Evolutionary conservation across 2,888 invertebrate species (phyloP), one percentile per base, ranked within the genome.

Genomic region (Lepetodrilus schrolli): DNA sequence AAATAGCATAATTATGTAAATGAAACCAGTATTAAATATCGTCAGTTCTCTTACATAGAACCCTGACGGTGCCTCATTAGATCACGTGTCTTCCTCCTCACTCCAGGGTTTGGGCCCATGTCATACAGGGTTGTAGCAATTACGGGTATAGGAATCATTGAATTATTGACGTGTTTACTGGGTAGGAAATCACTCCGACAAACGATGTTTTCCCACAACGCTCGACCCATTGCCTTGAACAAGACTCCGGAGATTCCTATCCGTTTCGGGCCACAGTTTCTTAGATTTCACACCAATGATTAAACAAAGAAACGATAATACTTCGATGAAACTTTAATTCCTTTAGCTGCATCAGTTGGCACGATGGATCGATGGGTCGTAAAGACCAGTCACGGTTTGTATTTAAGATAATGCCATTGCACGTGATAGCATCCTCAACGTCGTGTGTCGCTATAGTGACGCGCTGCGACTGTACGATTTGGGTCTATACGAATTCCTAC

Each of bases 391-490:
- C n/a, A n/a, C 10, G 26, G 23, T n/a, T 51, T 10, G 30, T 13
- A 7, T 26, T 10, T 17, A 34, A 58, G 26, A 30, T 34, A 58
- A 58, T 10, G n/a, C 17, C 30, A 2, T 17, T 58, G 30, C 58
- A 23, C 58, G 23, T 30, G n/a, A 17, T 58, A 58, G 58, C 58
- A 58, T 34, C 58, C 58, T 58, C 34, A 17, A 23, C 17, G 58
- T 34, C 30, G 13, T n/a, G n/a, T 51, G 58, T 58, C n/a, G 58
- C 30, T 34, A 58, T 58, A 34, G 58, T 26, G 58, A 58, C 34
- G 51, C n/a, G n/a, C 17, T 4, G 48, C 4, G 17, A 1, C 17
- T 48, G 48, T 3, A 20, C 48, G 4, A 48, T 21, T 21, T 21
- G 48, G 48, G 21, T 20, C 21, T n/a, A 21, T 17, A n/a, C 13